A percentile compares a stretch with the other conserved stretches of the same genome.
phyloP scores from a whole-genome alignment of 2,888 invertebrate genomes.

The Caradrina clavipalpis region DNA sequence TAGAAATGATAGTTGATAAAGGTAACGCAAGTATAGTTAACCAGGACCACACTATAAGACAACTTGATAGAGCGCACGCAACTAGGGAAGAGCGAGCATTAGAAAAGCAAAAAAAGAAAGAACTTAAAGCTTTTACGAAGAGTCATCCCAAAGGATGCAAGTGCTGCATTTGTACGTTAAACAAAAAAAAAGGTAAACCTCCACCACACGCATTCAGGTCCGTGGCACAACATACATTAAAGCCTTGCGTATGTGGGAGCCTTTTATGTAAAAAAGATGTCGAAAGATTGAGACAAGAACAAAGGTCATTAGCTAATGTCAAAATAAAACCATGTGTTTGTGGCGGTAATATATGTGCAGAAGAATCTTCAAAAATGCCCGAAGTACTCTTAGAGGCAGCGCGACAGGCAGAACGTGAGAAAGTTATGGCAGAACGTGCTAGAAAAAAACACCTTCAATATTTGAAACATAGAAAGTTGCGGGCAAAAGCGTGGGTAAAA shows the following conservation, averaged over 20 bases:
- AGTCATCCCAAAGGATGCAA: constrained; percentile 17
- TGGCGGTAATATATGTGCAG: constrained; percentile 43
- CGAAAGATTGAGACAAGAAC: constrained; percentile 13
- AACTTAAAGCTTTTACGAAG: background rate
- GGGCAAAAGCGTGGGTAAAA: constrained; percentile 1
- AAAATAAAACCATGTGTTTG: constrained; percentile 42
- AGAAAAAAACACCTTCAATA: background rate
- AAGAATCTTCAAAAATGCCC: constrained; percentile 41
- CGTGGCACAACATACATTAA: background rate
- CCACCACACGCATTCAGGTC: background rate
- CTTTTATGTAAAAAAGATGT: constrained; percentile 35
- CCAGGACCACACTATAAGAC: constrained; percentile 4
- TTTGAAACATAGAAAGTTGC: constrained; percentile 1
- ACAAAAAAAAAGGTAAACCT: background rate
- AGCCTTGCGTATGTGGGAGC: constrained; percentile 50
- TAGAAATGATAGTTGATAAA: constrained; percentile 33
- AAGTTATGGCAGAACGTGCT: background rate
- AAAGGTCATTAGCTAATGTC: background rate
- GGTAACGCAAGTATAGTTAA: constrained; percentile 20
- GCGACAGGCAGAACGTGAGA: background rate
- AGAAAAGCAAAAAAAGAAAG: background rate
- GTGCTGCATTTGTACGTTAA: constrained; percentile 32
- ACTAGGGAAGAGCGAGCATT: too few species aligned
- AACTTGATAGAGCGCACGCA: background rate
- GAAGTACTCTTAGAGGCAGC: constrained; percentile 19